phyloP scores from a whole-genome alignment of 2,888 invertebrate genomes.

The Panorpa germanica region DNA sequence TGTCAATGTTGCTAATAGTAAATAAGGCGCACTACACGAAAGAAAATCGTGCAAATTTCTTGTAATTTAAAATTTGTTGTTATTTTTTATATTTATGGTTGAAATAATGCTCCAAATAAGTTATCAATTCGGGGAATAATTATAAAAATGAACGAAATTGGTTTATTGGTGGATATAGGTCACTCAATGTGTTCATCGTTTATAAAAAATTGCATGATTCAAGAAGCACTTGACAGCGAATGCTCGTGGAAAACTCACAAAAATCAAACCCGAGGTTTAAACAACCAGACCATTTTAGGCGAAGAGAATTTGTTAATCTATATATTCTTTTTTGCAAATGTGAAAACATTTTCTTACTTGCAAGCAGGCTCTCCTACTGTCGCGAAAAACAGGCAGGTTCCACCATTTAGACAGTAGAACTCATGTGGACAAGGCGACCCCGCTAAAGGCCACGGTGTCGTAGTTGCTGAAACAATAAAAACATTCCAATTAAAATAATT shows the following conservation, averaged over 20 bases:
- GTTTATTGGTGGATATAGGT: no score
- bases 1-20: no score
- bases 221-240: not conserved
- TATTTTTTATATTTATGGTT: not conserved
- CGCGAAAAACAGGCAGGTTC: constrained; percentile 66
- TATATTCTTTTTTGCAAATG: constrained; percentile 10
- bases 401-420: constrained; percentile 72
- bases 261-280: not conserved
- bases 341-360: constrained; percentile 44
- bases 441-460: constrained; percentile 33
- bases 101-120: no score
- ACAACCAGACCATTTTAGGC: constrained; percentile 6
- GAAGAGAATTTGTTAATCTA: constrained; percentile 6
- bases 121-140: no score
- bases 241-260: constrained; percentile 6
- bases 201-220: not conserved
- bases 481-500: constrained; percentile 9
- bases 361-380: constrained; percentile 65
- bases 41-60: constrained; percentile 8
- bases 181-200: no score
- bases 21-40: no score
- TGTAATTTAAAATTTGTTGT: not conserved
- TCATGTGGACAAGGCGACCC: constrained; percentile 45
- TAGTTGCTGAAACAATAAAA: constrained; percentile 18
- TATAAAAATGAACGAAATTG: no score